Evolutionary conservation across 23 tunicate genomes (phyloP), one percentile per base, ranked within the genome.

Genomic region (Trididemnum nubilum): DNA sequence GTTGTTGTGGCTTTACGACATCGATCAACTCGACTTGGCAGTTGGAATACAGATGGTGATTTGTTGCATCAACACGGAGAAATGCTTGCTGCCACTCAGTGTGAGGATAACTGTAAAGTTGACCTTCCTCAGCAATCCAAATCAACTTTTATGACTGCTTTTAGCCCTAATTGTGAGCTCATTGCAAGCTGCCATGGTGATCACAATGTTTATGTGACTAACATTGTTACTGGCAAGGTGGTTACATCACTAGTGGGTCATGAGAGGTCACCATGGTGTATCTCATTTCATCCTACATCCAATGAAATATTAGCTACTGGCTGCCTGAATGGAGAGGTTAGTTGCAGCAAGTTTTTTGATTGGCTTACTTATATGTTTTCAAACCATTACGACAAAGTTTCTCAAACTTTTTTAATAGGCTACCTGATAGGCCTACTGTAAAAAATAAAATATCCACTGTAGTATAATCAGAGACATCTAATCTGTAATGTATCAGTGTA

Each of bases 131-230:
- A 82, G 0, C 81, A 84, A n/a, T 78, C 97, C 0, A 61, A 81
- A 58, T 65, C 97, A 0, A 92, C 97, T 2, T 92, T 92, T 51
- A 86, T 87, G 79, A 78, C 88, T 0, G 92, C 97, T 1, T 86
- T 86, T 65, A 92, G 92, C 50, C 87, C 88, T 0, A 86, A 87
- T 34, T 34, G 77, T 27, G 59, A 54, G 2, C 35, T 86, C 4
- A 34, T 89, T 26, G 97, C 97, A 5, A 92, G 97, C 72, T 86
- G 97, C 78, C 97, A 92, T 77, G 92, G 97, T n/a, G 97, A 92
- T 59, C 97, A 92, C 71, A 86, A 92, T 35, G 72, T 86, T 39
- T 81, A 92, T 54, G 75, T 92, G 5, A 65, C 85, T 24, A 81
- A 92, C 35, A 4, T 87, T 19, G 51, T 71, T 15, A 59, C 92